Base-by-base conservation (phyloP, 2,888 invertebrate genomes). In the Caenorhabditis sp. region DNA sequence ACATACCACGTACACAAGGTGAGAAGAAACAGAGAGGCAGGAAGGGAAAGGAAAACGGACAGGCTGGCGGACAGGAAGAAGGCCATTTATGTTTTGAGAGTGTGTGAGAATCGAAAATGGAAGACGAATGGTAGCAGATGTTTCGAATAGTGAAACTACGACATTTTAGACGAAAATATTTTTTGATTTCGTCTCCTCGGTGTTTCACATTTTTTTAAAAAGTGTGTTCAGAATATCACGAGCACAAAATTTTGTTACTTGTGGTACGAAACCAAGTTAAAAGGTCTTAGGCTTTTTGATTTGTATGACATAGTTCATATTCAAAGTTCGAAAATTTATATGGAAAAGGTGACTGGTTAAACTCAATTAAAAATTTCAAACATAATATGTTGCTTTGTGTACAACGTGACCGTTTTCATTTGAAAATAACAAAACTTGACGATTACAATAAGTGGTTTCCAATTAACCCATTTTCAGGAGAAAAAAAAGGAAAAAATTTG, bases 1-100 rank as follows among this genome's bases (percentile, higher is more conserved):
- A 79, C 79, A 79, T 72, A 68, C 68, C 72, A 81, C 75, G 70
- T 69, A 69, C 81, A 75, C 69, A 81, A 81, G 69, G 69, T 81
- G 74, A 68, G 58, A 75, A 75, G 35, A 72, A 51, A 66, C 56
- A 61, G 56, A 35, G 59, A 64, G 28, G 24, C 38, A 58, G 41
- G 38, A n/a, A 38, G 61, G 76, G 69, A 49, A 49, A 76, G 59
- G 24, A 49, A 79, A 61, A 63, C 16, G 70, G 74, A 73, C 59
- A 59, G 51, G n/a, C 73, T 61, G 61, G 49, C 51, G 73, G 74
- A 54, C 54, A 74, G 49, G 73, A 64, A 73, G 73, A 73, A 74
- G 74, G 74, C 74, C 74, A 74, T 74, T 74, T 74, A 74, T 54
- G 74, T 44, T 24, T 35, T 22, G 66, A 66, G 38, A 22, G 51